phyloP scores from a whole-genome alignment of 64 coral and sea anemone genomes.

The Stichodactyla mertensii region DNA sequence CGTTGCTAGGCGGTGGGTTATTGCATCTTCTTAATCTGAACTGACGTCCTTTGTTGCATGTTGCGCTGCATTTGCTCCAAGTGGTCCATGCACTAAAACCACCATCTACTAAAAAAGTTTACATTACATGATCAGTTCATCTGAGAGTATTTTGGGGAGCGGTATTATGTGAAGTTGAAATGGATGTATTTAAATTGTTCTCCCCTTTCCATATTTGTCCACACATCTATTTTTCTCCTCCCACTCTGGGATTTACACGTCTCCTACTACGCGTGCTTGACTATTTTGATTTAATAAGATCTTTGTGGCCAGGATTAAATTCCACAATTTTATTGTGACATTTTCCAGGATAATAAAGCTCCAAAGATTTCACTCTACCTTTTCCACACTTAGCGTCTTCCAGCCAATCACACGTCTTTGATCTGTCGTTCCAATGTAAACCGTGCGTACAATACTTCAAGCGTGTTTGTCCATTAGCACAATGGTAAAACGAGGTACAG shows the following conservation, averaged over 20 bases:
- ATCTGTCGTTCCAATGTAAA: slow-evolving; percentile 7
- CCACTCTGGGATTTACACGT: no score
- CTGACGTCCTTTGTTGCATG: slow-evolving; percentile 17
- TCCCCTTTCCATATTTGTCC: no score
- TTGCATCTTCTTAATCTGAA: slow-evolving; percentile 21
- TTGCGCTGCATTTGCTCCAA: slow-evolving; percentile 28
- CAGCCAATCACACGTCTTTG: slow-evolving; percentile 23
- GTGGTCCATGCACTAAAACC: slow-evolving; percentile 20
- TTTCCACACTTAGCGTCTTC: slow-evolving; percentile 6
- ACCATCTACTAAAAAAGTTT: slow-evolving; percentile 25
- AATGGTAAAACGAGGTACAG: slow-evolving; percentile 35
- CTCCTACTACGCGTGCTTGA: no score
- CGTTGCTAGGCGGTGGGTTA: slow-evolving; percentile 9
- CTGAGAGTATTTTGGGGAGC: no score
- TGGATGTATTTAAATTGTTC: no score
- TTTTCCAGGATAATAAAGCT: no score
- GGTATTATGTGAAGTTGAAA: no score
- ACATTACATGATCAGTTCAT: no score
- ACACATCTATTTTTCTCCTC: no score
- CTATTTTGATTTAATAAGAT: no score
- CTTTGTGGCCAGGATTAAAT: no score
- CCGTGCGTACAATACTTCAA: slow-evolving; percentile 22
- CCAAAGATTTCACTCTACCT: background rate
- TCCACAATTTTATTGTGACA: no score
- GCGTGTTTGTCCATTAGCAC: background rate